Evolutionary conservation across 2,888 invertebrate species (phyloP).

Genomic region (Agonopterix heracliana): DNA sequence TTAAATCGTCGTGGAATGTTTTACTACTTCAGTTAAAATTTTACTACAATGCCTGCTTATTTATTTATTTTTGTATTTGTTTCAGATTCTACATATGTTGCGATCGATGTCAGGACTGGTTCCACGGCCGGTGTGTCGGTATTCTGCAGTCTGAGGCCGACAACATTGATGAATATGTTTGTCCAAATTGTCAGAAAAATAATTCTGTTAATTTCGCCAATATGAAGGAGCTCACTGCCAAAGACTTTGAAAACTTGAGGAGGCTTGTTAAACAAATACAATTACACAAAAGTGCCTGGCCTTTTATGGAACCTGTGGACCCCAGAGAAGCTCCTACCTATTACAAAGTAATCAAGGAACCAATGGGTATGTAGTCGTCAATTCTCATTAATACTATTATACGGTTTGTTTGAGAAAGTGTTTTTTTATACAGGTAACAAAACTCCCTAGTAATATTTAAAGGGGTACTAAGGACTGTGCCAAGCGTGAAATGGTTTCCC

Average conservation of each 20-base stretch:
- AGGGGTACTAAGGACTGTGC: too few species aligned
- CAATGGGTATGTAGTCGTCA: slow-evolving; percentile 85
- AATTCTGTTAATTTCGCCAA: slow-evolving; percentile 93
- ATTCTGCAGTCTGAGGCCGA: slow-evolving; percentile 95
- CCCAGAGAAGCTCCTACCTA: slow-evolving; percentile 97
- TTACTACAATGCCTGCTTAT: neutral
- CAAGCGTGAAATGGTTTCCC: too few species aligned
- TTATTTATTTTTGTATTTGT: slow-evolving; percentile 16
- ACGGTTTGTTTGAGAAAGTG: neutral
- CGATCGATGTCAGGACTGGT: slow-evolving; percentile 99
- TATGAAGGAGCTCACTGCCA: slow-evolving; percentile 86
- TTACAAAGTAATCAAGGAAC: slow-evolving; percentile 95
- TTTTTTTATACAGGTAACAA: slow-evolving; percentile 14
- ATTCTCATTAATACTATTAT: slow-evolving; percentile 12
- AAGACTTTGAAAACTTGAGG: slow-evolving; percentile 88
- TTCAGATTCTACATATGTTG: slow-evolving; percentile 98
- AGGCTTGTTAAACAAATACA: slow-evolving; percentile 93
- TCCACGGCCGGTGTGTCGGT: slow-evolving; percentile 98
- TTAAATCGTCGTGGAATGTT: too few species aligned
- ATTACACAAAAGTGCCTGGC: slow-evolving; percentile 97
- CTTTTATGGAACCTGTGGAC: slow-evolving; percentile 98
- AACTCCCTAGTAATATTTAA: too few species aligned
- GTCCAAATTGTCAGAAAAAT: slow-evolving; percentile 95
- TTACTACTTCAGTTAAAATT: neutral
- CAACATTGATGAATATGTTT: slow-evolving; percentile 96